phyloP scores from a whole-genome alignment of 2,113 vertebrate species.

The Meriones unguiculatus region DNA sequence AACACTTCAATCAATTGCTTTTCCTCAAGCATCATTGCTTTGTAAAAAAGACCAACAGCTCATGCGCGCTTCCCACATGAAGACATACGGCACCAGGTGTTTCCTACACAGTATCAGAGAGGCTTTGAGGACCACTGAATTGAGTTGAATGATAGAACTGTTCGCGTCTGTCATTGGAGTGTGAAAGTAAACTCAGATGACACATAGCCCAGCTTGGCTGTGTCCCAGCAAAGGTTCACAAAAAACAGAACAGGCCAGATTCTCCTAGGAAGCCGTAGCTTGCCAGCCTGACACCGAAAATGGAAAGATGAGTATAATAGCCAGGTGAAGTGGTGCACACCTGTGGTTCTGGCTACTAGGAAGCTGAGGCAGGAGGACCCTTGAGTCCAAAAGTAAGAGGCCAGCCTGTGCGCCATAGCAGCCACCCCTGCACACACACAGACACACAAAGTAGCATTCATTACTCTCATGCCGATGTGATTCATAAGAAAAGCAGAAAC shows the following conservation, averaged over 20 bases:
- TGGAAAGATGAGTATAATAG: neutral
- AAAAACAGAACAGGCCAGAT: slow-evolving; percentile 14
- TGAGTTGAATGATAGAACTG: neutral
- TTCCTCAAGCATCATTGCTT: neutral
- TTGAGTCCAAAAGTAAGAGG: neutral
- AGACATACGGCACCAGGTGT: neutral
- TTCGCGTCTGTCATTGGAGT: neutral
- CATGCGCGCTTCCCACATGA: neutral
- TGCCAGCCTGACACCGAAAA: neutral
- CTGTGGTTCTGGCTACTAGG: neutral
- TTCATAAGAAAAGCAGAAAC: neutral
- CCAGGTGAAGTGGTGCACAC: neutral
- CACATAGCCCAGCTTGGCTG: neutral
- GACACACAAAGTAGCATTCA: neutral
- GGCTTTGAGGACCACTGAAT: neutral
- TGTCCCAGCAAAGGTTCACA: neutral
- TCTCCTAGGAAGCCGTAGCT: neutral
- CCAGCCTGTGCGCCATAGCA: neutral
- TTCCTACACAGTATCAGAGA: neutral
- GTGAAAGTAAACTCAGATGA: neutral
- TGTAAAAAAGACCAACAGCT: neutral
- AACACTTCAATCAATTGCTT: neutral
- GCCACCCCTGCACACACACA: too few species aligned
- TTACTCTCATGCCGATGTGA: neutral
- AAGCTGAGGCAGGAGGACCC: neutral